phyloP scores from a whole-genome alignment of 2,797 vertebrate genomes.

The Perodicticus potto region DNA sequence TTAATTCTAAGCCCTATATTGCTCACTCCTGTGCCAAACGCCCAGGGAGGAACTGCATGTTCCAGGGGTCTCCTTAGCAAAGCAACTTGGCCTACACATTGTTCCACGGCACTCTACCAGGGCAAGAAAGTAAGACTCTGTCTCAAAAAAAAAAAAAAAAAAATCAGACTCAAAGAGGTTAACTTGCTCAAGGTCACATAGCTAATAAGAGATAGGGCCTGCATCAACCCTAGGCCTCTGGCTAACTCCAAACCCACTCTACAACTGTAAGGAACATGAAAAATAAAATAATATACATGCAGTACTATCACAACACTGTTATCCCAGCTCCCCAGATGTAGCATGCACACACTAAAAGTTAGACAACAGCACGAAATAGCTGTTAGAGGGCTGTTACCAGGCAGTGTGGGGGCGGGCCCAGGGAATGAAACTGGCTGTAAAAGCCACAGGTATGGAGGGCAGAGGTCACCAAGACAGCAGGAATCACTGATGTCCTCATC shows the following conservation, averaged over 20 bases:
- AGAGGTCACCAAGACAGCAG: background rate
- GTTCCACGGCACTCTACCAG: no score
- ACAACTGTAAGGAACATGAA: background rate
- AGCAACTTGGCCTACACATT: background rate
- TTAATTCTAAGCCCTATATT: conserved; percentile 44
- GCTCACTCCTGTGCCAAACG: conserved; percentile 26
- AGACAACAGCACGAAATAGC: background rate
- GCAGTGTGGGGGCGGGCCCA: background rate
- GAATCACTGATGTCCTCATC: background rate
- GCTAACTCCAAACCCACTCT: background rate
- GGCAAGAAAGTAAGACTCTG: no score
- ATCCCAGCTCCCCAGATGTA: background rate
- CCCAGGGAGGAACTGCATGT: background rate
- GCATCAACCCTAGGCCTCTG: conserved; percentile 14
- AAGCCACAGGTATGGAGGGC: background rate
- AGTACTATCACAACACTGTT: background rate
- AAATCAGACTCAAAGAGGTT: conserved; percentile 13
- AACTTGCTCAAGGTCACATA: conserved; percentile 7
- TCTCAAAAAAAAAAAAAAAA: no score
- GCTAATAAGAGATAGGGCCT: background rate
- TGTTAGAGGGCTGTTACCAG: background rate
- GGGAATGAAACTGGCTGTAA: background rate
- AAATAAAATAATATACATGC: background rate
- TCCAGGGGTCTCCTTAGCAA: background rate
- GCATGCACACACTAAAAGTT: background rate